Percentiles rank a stretch among this genome's conserved stretches.
Conservation (phyloP, 2,113 vertebrate genomes). For the Trematocara nigrifrons region DNA sequence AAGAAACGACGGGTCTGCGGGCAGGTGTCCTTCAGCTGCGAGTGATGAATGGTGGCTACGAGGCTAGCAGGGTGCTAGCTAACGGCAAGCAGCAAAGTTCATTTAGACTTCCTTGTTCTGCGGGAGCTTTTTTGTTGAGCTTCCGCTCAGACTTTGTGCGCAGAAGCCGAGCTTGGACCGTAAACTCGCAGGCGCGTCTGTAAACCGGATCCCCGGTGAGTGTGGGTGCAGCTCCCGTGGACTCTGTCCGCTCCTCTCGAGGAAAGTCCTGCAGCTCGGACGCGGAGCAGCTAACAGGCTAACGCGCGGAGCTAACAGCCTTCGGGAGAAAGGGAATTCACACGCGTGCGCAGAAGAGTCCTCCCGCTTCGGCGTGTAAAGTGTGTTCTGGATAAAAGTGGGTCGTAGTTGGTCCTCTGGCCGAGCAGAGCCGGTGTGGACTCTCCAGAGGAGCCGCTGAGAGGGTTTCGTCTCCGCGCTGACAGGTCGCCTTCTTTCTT, state of each 20-base stretch:
- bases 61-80: not conserved
- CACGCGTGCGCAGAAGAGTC: not conserved
- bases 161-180: not conserved
- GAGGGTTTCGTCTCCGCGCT: not conserved
- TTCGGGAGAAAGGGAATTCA: not conserved
- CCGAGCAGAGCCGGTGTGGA: not conserved
- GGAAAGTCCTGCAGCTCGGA: not conserved
- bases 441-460: not conserved
- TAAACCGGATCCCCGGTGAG: not conserved
- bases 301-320: slow-evolving; percentile 36
- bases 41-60: not conserved
- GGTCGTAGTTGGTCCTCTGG: not conserved
- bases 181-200: not conserved
- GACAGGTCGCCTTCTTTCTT: not conserved
- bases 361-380: not conserved
- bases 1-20: not conserved
- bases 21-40: not conserved
- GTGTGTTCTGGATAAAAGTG: not conserved
- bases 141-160: not conserved
- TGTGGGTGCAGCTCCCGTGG: not conserved
- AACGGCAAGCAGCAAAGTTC: not conserved
- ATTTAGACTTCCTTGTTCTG: slow-evolving; percentile 44
- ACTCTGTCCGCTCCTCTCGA: not conserved
- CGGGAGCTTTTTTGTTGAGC: not conserved
- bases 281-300: slow-evolving; percentile 12